Evolutionary conservation across 2,888 invertebrate genomes (phyloP), one percentile per base, ranked within the genome.

Genomic region (Anthrax anthrax): DNA sequence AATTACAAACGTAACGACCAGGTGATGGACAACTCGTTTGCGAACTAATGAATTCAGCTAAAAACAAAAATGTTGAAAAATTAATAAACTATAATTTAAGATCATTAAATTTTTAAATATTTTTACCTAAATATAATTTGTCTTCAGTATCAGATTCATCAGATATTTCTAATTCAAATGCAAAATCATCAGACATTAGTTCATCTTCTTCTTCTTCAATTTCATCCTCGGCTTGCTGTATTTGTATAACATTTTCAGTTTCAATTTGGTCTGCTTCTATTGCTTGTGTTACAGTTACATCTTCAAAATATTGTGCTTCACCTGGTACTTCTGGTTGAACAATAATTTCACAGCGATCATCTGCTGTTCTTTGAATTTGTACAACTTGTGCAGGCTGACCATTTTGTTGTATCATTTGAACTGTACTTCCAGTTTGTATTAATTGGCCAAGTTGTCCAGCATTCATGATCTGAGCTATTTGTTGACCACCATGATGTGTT

Each of bases 1-100:
- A 67, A 59, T 77, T 78, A 58, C 78, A 78, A 2, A 76, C 71
- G 52, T 76, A 77, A 2, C 77, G 63, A 0, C 77, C 77, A 0
- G 77, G 73, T 0, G 72, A 69, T 19, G 75, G 70, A 0, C 74
- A 70, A 1, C 76, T 73, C 1, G 77, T 75, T 52, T 70, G 70
- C 47, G 65, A 64, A 19, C 62, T 60, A 8, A 70, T 69, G 51
- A 70, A 67, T 52, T 70, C 70, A 32, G 65, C 62, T 49, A 60
- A 57, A 50, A 52, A 27, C 46, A 45, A 45, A 37, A 46, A 42
- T 39, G 18, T 38, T 29, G 39, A 38, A 14, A 18, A 23, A 34
- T 17, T 10, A 34, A 18, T 37, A 43, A 45, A 14, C 37, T 10
- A 10, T 10, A 32, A 32, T 32, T 32, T 23, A n/a, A n/a, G n/a